phyloP scores from a whole-genome alignment of 1,140 invertebrate species.

The Aphaenogaster ashmeadi region DNA sequence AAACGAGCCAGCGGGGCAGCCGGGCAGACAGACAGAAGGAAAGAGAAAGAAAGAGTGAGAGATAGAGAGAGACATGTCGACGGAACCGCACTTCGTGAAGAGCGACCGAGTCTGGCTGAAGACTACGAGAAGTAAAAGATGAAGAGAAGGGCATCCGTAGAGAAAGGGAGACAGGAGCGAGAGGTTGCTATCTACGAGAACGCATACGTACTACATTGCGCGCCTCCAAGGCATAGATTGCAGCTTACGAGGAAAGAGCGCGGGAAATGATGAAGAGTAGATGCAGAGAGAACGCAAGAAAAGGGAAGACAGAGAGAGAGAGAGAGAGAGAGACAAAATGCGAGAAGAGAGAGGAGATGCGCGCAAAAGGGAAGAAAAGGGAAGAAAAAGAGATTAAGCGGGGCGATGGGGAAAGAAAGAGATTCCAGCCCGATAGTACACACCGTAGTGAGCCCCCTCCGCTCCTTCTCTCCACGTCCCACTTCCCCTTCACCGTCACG shows the following conservation, averaged over 20 bases:
- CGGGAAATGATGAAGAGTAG: conserved; percentile 54
- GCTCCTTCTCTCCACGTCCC: conserved; percentile 4
- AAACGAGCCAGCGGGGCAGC: conserved; percentile 53
- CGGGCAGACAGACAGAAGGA: conserved; percentile 34
- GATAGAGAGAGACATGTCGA: conserved; percentile 50
- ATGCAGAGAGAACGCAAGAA: conserved; percentile 36
- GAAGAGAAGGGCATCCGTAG: conserved; percentile 29
- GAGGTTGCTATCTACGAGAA: conserved; percentile 54
- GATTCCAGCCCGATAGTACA: conserved; percentile 71
- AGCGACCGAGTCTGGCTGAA: conserved; percentile 42
- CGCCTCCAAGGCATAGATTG: conserved; percentile 60
- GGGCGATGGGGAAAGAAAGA: conserved; percentile 48
- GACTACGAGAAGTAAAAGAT: conserved; percentile 43
- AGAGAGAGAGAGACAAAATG: background rate
- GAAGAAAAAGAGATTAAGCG: conserved; percentile 50
- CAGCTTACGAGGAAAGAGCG: conserved; percentile 53
- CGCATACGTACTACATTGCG: conserved; percentile 42
- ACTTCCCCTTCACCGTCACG: conserved; percentile 42
- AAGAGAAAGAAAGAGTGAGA: conserved; percentile 17
- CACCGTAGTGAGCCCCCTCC: conserved; percentile 48
- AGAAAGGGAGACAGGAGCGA: conserved; percentile 34
- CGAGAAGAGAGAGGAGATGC: background rate
- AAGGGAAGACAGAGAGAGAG: background rate
- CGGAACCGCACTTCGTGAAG: conserved; percentile 46
- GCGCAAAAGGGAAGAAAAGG: conserved; percentile 28